Percentiles rank a stretch among this genome's conserved stretches.
Evolutionary conservation across 1,140 invertebrate genomes (phyloP).

Genomic region (Aradophagus sp.): DNA sequence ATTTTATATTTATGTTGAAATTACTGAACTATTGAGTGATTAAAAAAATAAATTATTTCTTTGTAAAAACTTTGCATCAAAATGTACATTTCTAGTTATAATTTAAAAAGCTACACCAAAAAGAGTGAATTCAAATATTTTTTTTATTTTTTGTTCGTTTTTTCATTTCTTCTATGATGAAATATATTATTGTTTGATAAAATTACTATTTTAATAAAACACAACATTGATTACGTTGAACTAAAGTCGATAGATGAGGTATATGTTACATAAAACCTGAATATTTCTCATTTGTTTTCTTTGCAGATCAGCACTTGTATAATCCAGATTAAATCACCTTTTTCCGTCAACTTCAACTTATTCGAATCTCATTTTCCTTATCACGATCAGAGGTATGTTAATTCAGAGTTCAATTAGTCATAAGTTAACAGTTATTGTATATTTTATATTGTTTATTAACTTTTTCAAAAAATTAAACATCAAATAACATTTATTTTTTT

Average conservation of each 20-base stretch:
- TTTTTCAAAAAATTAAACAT: constrained; percentile 8
- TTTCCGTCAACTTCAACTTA: constrained; percentile 9
- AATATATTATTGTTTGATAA: no score
- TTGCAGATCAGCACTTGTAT: constrained; percentile 35
- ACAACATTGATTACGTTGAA: background rate
- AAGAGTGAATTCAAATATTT: no score
- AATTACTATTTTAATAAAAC: no score
- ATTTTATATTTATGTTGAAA: no score
- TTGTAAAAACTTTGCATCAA: no score
- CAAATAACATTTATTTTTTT: background rate
- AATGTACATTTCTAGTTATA: no score
- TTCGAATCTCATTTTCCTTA: constrained; percentile 26
- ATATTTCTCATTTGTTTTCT: constrained; percentile 16
- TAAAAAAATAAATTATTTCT: no score
- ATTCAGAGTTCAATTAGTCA: constrained; percentile 7
- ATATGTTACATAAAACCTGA: constrained; percentile 6
- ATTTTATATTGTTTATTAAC: no score
- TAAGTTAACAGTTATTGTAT: constrained; percentile 21
- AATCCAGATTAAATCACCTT: constrained; percentile 36
- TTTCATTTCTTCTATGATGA: no score
- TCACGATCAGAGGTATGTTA: constrained; percentile 18
- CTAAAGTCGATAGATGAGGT: background rate
- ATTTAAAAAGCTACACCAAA: no score
- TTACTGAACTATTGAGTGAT: no score
- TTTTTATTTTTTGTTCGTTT: no score